Evolutionary conservation across 2,113 vertebrate species (phyloP), one percentile per base, ranked within the genome.

Genomic region (Verasper variegatus): DNA sequence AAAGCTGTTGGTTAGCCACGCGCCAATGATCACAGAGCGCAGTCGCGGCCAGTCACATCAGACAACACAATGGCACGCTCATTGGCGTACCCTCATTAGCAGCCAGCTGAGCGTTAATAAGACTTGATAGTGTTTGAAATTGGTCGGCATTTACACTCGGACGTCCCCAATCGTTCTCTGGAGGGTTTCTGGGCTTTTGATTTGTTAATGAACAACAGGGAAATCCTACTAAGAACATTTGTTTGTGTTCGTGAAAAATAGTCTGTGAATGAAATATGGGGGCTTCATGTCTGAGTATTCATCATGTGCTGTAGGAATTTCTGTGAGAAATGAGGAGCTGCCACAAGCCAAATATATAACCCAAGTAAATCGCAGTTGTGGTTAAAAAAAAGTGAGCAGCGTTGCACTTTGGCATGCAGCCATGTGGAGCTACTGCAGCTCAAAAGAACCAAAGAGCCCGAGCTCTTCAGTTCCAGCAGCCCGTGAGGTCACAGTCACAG

Each of bases 71-170:
- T 83, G 74, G 72, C 84, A 68, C 26, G 64, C 45, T 85, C 73
- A 61, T 65, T 74, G 78, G 74, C 64, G 24, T 57, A 54, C 1
- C 58, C 77, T 89, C 77, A 90, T 88, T 90, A 85, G 77, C 80
- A 74, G 26, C 78, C 83, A 58, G 76, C 71, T 62, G 80, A 69
- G 78, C 35, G 65, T 80, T 87, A 78, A 86, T 84, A 76, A 71
- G 57, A 21, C 86, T 61, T 58, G 82, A 68, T 80, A 75, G 76
- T 68, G 72, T 74, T 89, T 85, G 64, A 85, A 77, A 78, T 60
- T 55, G 71, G 65, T 75, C 68, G 76, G 65, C 76, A 80, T 79
- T 78, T 70, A 76, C 68, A 35, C 65, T 75, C 59, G 23, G 49
- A 85, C 57, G 54, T 78, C 65, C 52, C 35, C 13, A 40, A 73